A percentile compares a stretch with the other conserved stretches of the same genome.
phyloP scores from a whole-genome alignment of 2,797 vertebrate species.

The Halcyon smyrnensis region DNA sequence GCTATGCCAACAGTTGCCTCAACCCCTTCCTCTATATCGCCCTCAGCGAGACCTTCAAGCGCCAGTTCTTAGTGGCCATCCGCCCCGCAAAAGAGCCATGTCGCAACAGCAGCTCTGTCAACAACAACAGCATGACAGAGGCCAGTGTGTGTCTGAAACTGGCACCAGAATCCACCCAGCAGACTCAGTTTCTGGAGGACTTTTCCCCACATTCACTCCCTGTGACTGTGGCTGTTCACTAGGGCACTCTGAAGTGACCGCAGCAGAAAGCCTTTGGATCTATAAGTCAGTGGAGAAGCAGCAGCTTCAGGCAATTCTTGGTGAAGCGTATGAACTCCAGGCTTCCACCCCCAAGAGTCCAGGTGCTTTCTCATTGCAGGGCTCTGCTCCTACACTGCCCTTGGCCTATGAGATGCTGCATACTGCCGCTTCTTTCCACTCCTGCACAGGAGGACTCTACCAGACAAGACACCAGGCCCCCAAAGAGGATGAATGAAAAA shows the following conservation, averaged over 20 bases:
- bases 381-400: neutral
- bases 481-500: neutral
- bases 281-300: neutral
- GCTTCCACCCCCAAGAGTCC: neutral
- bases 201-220: slow-evolving; percentile 69
- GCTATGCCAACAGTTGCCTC: slow-evolving; percentile 89
- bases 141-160: slow-evolving; percentile 79
- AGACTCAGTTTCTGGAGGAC: slow-evolving; percentile 76
- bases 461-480: neutral
- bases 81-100: slow-evolving; percentile 74
- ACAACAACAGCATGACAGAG: slow-evolving; percentile 77
- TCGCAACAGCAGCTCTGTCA: slow-evolving; percentile 61
- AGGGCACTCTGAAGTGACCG: neutral
- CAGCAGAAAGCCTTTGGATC: neutral
- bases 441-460: neutral
- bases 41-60: slow-evolving; percentile 87
- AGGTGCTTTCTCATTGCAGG: neutral
- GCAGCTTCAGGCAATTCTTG: neutral
- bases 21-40: slow-evolving; percentile 88
- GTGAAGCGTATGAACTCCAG: neutral
- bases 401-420: neutral
- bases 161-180: slow-evolving; percentile 75
- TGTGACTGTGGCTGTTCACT: slow-evolving; percentile 74
- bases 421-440: neutral
- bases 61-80: slow-evolving; percentile 81